A percentile compares a stretch with the other conserved stretches of the same genome.
Evolutionary conservation across 2,797 vertebrate species (phyloP).

Genomic region (Thunnus albacares): DNA sequence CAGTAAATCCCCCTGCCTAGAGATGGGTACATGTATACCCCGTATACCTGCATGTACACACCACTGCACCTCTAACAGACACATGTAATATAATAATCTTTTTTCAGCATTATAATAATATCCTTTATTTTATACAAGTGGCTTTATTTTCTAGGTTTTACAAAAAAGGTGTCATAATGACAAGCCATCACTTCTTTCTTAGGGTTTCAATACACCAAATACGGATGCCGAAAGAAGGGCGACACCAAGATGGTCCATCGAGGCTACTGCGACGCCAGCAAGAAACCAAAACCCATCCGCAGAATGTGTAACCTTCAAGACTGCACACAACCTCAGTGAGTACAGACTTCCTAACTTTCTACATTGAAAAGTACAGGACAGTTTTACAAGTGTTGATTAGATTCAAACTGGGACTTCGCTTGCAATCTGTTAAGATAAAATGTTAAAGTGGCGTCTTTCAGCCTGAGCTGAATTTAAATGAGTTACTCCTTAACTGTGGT

Average conservation of each 20-base stretch:
- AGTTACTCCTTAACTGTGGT: not conserved
- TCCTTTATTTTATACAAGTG: too few relatives aligned
- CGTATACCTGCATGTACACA: too few relatives aligned
- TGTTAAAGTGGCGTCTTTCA: not conserved
- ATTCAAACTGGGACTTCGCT: not conserved
- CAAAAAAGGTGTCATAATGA: not conserved
- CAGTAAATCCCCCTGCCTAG: not conserved
- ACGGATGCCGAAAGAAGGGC: conserved; percentile 95
- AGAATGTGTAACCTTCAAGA: conserved; percentile 97
- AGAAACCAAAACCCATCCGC: conserved; percentile 96
- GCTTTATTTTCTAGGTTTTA: not conserved
- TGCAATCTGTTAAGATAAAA: conserved; percentile 8
- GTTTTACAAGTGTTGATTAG: not conserved
- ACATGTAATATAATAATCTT: not conserved
- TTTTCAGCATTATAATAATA: too few relatives aligned
- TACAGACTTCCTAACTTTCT: not conserved
- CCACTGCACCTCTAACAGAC: not conserved
- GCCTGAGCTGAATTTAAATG: not conserved
- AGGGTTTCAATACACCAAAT: conserved; percentile 98
- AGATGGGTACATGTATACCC: too few relatives aligned
- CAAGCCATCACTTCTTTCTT: not conserved
- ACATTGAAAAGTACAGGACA: not conserved
- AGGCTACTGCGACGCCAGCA: conserved; percentile 93
- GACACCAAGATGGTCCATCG: conserved; percentile 96
- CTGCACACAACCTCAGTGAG: conserved; percentile 96